Evolutionary conservation across 2,113 vertebrate genomes (phyloP).

Genomic region (Embiotoca jacksoni): DNA sequence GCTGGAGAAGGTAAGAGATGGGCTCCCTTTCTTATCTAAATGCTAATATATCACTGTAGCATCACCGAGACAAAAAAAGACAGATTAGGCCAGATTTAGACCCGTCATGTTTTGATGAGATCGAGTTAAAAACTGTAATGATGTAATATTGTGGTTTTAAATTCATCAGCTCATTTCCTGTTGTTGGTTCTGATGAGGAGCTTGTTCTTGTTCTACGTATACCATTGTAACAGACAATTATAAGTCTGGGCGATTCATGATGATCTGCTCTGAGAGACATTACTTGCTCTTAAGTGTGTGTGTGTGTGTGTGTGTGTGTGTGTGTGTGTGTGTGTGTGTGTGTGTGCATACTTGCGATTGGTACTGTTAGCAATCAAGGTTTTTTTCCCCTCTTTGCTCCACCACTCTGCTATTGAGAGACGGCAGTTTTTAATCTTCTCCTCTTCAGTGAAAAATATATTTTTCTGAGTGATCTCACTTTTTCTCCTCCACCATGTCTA

Average conservation of each 20-base stretch:
- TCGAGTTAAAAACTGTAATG: background rate
- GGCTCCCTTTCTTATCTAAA: conserved; percentile 4
- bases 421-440: conserved; percentile 24
- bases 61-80: background rate
- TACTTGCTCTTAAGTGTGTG: too few species aligned
- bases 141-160: background rate
- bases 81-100: background rate
- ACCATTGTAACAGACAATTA: too few species aligned
- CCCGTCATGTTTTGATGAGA: background rate
- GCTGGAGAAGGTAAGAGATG: conserved; percentile 91
- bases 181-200: background rate
- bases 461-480: conserved; percentile 43
- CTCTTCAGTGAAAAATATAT: conserved; percentile 32
- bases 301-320: conserved; percentile 1
- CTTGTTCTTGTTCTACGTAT: too few species aligned
- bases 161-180: background rate
- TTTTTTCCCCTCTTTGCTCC: conserved; percentile 2
- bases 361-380: background rate
- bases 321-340: background rate
- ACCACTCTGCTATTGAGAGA: background rate
- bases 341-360: background rate
- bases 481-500: conserved; percentile 25
- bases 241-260: too few species aligned
- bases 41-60: conserved; percentile 9
- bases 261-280: too few species aligned